phyloP scores from a whole-genome alignment of 2,797 vertebrate species.

The Paguma larvata region DNA sequence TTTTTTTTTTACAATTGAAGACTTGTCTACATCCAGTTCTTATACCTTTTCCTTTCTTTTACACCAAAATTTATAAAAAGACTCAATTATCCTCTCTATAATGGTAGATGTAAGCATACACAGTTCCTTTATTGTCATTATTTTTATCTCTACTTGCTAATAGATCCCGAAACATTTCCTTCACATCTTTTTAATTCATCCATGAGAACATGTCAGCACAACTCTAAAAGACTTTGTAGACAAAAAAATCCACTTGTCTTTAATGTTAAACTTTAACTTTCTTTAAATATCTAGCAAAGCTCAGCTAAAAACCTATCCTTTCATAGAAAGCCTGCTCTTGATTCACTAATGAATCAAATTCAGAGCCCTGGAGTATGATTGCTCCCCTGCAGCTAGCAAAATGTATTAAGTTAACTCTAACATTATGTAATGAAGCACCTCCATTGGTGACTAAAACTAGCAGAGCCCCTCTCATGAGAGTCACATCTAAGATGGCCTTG shows the following conservation, averaged over 20 bases:
- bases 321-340: background rate
- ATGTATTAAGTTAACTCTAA: background rate
- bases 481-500: background rate
- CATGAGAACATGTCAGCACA: background rate
- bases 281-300: background rate
- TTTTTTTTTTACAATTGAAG: background rate
- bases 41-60: background rate
- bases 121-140: background rate
- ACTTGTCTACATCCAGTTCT: background rate
- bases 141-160: background rate
- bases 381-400: background rate
- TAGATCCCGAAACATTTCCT: background rate
- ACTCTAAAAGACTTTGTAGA: background rate
- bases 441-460: background rate
- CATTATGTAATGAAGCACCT: background rate
- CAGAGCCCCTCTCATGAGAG: background rate
- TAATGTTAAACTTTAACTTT: constrained; percentile 22
- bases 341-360: constrained; percentile 13
- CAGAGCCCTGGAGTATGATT: background rate
- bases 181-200: background rate
- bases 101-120: background rate
- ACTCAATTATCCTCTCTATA: background rate
- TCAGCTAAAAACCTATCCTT: background rate
- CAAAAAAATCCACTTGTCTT: background rate
- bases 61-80: background rate